phyloP scores from a whole-genome alignment of 2,888 invertebrate genomes.

The Sisyra terminalis region DNA sequence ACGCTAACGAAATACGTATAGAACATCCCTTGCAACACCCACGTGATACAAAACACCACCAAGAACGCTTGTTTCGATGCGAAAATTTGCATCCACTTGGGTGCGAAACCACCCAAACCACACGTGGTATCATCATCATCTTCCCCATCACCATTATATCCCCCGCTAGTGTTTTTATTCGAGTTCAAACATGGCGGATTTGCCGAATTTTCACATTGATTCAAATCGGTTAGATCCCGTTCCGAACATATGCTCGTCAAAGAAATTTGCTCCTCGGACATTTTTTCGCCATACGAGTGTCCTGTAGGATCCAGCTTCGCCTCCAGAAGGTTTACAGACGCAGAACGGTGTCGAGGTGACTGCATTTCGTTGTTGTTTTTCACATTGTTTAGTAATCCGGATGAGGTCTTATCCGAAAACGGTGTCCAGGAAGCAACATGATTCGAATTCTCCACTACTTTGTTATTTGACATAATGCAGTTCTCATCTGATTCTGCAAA shows the following conservation, averaged over 20 bases:
- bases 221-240: neutral
- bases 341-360: constrained; percentile 1
- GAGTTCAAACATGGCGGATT: neutral
- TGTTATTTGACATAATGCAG: too few relatives aligned
- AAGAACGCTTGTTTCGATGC: constrained; percentile 81
- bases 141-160: neutral
- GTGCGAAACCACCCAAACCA: constrained; percentile 65
- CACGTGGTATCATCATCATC: constrained; percentile 42
- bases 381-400: neutral
- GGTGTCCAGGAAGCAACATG: too few relatives aligned
- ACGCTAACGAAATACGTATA: constrained; percentile 89
- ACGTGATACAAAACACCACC: constrained; percentile 72
- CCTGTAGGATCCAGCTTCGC: neutral
- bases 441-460: too few relatives aligned
- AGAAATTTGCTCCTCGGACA: constrained; percentile 1
- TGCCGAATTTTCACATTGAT: neutral
- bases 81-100: constrained; percentile 57
- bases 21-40: constrained; percentile 82
- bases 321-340: too few relatives aligned
- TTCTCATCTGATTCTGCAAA: too few relatives aligned
- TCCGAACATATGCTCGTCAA: constrained; percentile 1
- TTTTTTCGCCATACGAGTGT: neutral
- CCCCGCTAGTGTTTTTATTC: neutral
- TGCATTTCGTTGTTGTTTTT: constrained; percentile 2
- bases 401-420: too few relatives aligned